Base-by-base conservation (phyloP, 2,888 invertebrate genomes). In the Cyclophora albipunctata region DNA sequence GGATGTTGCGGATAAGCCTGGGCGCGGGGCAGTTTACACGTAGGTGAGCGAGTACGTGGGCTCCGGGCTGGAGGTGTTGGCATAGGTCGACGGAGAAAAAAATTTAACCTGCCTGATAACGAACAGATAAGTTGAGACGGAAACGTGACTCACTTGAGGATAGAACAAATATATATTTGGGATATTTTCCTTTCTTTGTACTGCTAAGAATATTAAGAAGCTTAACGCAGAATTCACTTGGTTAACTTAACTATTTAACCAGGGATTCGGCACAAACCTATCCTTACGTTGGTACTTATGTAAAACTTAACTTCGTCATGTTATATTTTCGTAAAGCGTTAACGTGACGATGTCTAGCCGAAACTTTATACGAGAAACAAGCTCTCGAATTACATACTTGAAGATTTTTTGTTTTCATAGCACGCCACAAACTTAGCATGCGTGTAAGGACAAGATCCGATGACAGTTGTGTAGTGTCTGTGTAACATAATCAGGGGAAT, bases 1-100 rank as follows among this genome's bases (percentile, higher is more conserved):
- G 78, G 80, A 79, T 75, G 75, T 58, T 49, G 64, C 63, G 77
- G 80, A 81, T 84, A 84, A 84, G 80, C 80, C 67, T 55, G 50
- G 65, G 60, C 46, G 57, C 61, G 61, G 63, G 66, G 69, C 70
- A 73, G 69, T 79, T 78, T 78, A 83, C 85, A 84, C 83, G 84
- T 84, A 78, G 74, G 63, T 63, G 64, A 69, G 60, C 57, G 58
- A 59, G 57, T 62, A 68, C 71, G 71, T 64, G 71, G 69, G 60
- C 68, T 65, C 20, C 20, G 2, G 20, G 20, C 20, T 69, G 74
- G 73, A 77, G 78, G 77, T 78, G 80, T 84, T 84, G 75, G 78
- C 73, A 75, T 81, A 83, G 81, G 82, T 81, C 79, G 71, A 0
- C 33, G 20, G 70, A 66, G 63, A 68, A 74, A 77, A 78, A 75